phyloP scores from a whole-genome alignment of 2,888 invertebrate genomes.

The Anaspis maculata region DNA sequence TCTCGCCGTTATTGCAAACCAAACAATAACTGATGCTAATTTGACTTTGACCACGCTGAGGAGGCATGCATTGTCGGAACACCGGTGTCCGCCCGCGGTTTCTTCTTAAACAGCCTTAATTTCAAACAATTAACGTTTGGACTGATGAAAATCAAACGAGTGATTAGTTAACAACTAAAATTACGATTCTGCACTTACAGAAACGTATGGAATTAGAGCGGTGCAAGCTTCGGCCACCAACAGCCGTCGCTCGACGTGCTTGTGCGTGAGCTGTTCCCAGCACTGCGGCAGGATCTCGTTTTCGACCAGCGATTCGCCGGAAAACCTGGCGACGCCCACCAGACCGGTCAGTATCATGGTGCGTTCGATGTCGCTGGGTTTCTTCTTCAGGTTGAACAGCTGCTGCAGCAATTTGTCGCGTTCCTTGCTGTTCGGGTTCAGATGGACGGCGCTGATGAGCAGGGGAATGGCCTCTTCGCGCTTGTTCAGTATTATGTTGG shows the following conservation, averaged over 20 bases:
- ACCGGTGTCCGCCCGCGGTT: too few species aligned
- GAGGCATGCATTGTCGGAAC: too few species aligned
- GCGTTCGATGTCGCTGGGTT: conserved; percentile 59
- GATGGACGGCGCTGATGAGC: conserved; percentile 51
- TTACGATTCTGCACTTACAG: conserved; percentile 39
- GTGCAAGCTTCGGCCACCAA: conserved; percentile 63
- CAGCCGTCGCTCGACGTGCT: conserved; percentile 56
- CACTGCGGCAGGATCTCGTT: conserved; percentile 61
- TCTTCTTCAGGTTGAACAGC: conserved; percentile 63
- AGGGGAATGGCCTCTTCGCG: conserved; percentile 62
- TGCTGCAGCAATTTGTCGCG: conserved; percentile 57
- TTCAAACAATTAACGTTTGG: too few species aligned
- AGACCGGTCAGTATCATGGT: conserved; percentile 48
- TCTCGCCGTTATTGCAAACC: too few species aligned
- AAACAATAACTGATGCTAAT: too few species aligned
- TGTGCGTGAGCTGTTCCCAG: conserved; percentile 65
- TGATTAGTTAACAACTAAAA: not conserved
- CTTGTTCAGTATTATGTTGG: conserved; percentile 59
- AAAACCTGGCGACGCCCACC: conserved; percentile 41
- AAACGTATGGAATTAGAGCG: conserved; percentile 55
- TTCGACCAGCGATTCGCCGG: conserved; percentile 48
- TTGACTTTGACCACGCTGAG: too few species aligned
- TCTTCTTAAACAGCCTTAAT: too few species aligned
- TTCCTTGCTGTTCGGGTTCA: conserved; percentile 50
- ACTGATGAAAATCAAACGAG: not conserved